These are phyloP conservation scores for Drosophila sturtevanti DNA, from an alignment of 1,140 invertebrate species.

Conservation along the genomic window DNA sequence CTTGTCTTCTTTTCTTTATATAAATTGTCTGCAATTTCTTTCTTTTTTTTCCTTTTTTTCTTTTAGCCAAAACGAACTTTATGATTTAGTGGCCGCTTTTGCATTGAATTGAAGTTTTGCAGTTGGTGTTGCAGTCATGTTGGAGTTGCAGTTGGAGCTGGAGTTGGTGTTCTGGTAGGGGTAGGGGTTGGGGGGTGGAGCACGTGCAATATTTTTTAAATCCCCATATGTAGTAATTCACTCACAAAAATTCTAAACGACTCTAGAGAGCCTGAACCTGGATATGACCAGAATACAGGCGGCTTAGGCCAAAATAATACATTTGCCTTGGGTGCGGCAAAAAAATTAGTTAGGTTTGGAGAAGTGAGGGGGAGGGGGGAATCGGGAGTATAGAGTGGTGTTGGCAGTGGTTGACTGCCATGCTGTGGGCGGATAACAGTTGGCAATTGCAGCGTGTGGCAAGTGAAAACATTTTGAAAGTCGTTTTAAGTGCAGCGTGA, in stretches of 20 bases:
- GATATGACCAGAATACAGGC: background rate
- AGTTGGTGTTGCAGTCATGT: background rate
- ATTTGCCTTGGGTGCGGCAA: slow-evolving; percentile 5
- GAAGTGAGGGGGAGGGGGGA: too few species aligned
- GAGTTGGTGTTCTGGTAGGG: background rate
- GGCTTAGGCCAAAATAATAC: background rate
- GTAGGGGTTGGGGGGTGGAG: background rate
- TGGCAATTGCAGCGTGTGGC: slow-evolving; percentile 36
- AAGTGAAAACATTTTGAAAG: slow-evolving; percentile 77
- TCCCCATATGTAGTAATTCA: background rate
- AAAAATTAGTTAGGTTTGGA: background rate
- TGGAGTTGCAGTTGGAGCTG: background rate
- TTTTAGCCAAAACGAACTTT: slow-evolving; percentile 49
- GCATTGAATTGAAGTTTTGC: slow-evolving; percentile 28
- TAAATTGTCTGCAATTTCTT: slow-evolving; percentile 42
- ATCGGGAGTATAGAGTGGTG: too few species aligned
- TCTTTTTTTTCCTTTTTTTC: background rate
- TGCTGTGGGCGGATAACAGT: slow-evolving; percentile 34
- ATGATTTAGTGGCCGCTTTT: slow-evolving; percentile 69
- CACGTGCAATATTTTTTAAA: background rate
- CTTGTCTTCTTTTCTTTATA: background rate
- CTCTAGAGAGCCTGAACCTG: background rate
- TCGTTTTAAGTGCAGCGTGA: slow-evolving; percentile 62
- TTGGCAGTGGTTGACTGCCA: background rate
- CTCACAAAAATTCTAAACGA: slow-evolving; percentile 5